phyloP scores from a whole-genome alignment of 1,140 invertebrate genomes.

The Listronotus bonariensis region DNA sequence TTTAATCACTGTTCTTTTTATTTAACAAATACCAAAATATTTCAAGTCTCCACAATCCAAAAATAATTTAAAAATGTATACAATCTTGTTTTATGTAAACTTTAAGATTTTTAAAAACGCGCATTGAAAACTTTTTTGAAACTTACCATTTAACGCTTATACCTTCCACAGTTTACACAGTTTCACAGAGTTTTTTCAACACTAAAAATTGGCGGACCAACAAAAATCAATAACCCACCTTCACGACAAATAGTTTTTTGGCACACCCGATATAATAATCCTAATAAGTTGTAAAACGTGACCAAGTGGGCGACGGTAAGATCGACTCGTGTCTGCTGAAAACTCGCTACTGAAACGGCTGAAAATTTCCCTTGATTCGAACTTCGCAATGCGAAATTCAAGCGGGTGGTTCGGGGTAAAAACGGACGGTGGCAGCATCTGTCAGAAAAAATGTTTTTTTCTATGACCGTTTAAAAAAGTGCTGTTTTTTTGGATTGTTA shows the following conservation, averaged over 20 bases:
- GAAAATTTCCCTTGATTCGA: conserved; percentile 27
- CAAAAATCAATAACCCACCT: conserved; percentile 1
- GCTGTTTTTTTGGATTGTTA: no score
- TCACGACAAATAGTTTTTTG: conserved; percentile 18
- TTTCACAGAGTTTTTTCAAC: background rate
- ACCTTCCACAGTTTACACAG: background rate
- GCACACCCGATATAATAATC: conserved; percentile 32
- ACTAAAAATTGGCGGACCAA: conserved; percentile 4
- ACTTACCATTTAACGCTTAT: background rate
- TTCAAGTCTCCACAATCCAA: no score
- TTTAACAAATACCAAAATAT: no score
- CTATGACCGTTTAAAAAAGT: no score
- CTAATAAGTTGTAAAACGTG: conserved; percentile 18
- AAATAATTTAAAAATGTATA: no score
- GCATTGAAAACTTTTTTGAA: no score
- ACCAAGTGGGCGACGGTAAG: conserved; percentile 12
- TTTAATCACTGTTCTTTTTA: no score
- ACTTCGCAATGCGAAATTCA: conserved; percentile 36
- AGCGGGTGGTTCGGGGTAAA: background rate
- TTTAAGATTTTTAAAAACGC: no score
- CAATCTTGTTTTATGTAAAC: no score
- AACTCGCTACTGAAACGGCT: conserved; percentile 36
- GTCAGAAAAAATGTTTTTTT: background rate
- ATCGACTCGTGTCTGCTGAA: conserved; percentile 31
- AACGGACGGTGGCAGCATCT: conserved; percentile 18